These are phyloP conservation scores for Drosophila setosimentum DNA, from an alignment of 2,888 invertebrate species.

Conservation along the genomic window DNA sequence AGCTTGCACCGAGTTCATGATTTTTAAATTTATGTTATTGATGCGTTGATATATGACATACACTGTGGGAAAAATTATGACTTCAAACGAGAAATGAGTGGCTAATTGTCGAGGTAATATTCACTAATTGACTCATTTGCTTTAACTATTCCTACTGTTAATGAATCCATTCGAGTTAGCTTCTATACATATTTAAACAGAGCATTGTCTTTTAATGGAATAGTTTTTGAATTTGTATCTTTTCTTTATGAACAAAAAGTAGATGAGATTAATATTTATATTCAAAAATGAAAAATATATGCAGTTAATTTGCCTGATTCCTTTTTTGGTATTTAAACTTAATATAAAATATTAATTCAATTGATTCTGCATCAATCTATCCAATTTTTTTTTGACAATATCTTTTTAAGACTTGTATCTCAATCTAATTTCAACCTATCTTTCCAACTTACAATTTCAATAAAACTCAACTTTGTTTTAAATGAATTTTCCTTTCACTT, in stretches of 20 bases:
- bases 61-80: slow-evolving; percentile 58
- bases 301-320: too few relatives aligned
- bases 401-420: too few relatives aligned
- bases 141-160: not conserved
- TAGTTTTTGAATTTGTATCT: not conserved
- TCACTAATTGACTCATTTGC: slow-evolving; percentile 1
- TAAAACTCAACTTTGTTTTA: too few relatives aligned
- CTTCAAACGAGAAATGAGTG: not conserved
- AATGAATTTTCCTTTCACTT: too few relatives aligned
- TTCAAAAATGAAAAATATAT: not conserved
- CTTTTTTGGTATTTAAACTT: too few relatives aligned
- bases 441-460: too few relatives aligned
- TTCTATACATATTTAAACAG: not conserved
- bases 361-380: too few relatives aligned
- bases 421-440: too few relatives aligned
- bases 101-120: not conserved
- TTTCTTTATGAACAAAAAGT: not conserved
- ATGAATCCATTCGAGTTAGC: not conserved
- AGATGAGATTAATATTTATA: not conserved
- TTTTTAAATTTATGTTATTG: slow-evolving; percentile 77
- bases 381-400: too few relatives aligned
- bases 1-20: slow-evolving; percentile 43
- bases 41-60: slow-evolving; percentile 59
- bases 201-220: not conserved
- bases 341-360: too few relatives aligned